phyloP scores from a whole-genome alignment of 2,888 invertebrate species.

The Stenodema calcarata region DNA sequence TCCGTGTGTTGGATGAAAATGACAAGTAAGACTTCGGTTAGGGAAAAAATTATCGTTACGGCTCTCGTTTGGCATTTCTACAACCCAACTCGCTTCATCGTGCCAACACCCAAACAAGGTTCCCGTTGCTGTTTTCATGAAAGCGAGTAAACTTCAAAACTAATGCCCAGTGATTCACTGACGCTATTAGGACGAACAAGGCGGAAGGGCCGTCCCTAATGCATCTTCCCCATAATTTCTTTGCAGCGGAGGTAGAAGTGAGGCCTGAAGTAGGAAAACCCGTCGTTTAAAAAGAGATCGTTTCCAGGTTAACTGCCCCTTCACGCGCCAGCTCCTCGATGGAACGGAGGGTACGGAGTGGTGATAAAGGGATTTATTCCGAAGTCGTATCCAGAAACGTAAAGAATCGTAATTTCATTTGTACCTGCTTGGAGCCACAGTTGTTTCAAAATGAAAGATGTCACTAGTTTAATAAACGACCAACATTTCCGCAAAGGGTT shows the following conservation, averaged over 20 bases:
- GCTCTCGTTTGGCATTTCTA: background rate
- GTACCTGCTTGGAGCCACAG: no score
- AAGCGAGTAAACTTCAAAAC: background rate
- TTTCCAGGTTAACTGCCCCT: constrained; percentile 42
- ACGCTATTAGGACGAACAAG: background rate
- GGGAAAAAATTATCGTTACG: no score
- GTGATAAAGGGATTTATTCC: background rate
- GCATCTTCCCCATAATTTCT: background rate
- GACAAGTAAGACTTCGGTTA: no score
- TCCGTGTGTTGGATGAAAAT: background rate
- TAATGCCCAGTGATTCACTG: background rate
- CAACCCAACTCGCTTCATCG: background rate
- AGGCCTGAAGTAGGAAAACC: background rate
- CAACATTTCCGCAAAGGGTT: no score
- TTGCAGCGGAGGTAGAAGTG: background rate
- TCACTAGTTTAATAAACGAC: no score
- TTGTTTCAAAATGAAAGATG: no score
- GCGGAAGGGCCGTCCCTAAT: background rate
- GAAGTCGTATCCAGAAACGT: background rate
- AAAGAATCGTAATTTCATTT: no score
- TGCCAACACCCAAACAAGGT: background rate
- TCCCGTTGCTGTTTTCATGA: background rate
- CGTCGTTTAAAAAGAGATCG: constrained; percentile 35
- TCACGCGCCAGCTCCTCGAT: background rate
- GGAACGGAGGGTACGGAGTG: background rate